Conservation (phyloP, 1,140 invertebrate species). For the Lethocerus indicus region DNA sequence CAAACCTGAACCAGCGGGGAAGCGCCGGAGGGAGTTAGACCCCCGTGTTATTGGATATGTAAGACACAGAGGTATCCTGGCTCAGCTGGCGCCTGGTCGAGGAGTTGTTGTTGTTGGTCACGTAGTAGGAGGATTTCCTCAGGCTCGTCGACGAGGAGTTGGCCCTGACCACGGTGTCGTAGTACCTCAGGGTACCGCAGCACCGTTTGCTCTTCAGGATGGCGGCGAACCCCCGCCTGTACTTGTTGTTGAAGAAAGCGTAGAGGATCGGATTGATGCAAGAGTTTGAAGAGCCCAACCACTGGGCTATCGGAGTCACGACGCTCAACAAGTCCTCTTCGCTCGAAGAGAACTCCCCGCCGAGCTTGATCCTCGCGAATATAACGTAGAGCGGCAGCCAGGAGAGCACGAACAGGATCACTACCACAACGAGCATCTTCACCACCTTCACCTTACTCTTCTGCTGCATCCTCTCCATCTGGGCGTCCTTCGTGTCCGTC, state of each 20-base stretch:
- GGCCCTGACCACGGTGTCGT: constrained; percentile 66
- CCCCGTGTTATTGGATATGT: constrained; percentile 23
- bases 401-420: constrained; percentile 82
- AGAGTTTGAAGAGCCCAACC: constrained; percentile 89
- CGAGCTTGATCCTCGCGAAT: constrained; percentile 71
- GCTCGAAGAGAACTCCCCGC: constrained; percentile 44
- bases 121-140: constrained; percentile 64
- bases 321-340: constrained; percentile 65
- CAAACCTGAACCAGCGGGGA: neutral
- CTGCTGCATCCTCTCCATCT: constrained; percentile 80
- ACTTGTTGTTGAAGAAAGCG: constrained; percentile 94
- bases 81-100: constrained; percentile 19
- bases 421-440: constrained; percentile 91
- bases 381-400: constrained; percentile 90
- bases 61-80: constrained; percentile 22
- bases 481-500: constrained; percentile 75
- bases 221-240: constrained; percentile 77
- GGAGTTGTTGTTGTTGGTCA: constrained; percentile 37
- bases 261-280: constrained; percentile 97
- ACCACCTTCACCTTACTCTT: constrained; percentile 88
- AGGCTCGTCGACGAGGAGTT: constrained; percentile 55
- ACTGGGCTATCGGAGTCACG: constrained; percentile 81
- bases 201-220: constrained; percentile 70
- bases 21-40: constrained; percentile 16
- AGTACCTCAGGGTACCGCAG: constrained; percentile 63